Conservation (phyloP, 2,888 invertebrate genomes). For the Micoletzkya japonica region DNA sequence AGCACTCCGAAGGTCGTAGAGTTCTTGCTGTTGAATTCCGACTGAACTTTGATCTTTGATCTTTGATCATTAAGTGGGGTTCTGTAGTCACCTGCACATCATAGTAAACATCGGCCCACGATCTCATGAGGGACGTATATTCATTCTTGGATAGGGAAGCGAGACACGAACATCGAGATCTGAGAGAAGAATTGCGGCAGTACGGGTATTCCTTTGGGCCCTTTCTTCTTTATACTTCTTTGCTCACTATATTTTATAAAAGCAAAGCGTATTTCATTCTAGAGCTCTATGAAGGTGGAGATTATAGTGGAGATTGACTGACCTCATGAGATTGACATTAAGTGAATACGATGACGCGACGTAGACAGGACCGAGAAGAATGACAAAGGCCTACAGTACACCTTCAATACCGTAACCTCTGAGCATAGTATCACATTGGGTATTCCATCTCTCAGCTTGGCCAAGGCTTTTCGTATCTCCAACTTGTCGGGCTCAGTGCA, state of each 20-base stretch:
- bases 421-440: slow-evolving; percentile 43
- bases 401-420: too few species aligned
- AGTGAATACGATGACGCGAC: slow-evolving; percentile 54
- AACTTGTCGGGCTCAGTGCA: slow-evolving; percentile 51
- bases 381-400: slow-evolving; percentile 41
- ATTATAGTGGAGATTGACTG: not conserved
- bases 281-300: not conserved
- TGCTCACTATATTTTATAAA: not conserved
- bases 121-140: slow-evolving; percentile 45
- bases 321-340: slow-evolving; percentile 57
- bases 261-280: too few species aligned
- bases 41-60: not conserved
- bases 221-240: not conserved
- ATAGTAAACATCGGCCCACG: slow-evolving; percentile 49
- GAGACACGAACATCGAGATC: slow-evolving; percentile 52
- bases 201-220: not conserved
- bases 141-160: slow-evolving; percentile 44
- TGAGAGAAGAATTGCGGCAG: slow-evolving; percentile 27
- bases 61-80: not conserved
- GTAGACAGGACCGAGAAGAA: slow-evolving; percentile 59
- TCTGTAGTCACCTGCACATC: slow-evolving; percentile 39
- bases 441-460: slow-evolving; percentile 45
- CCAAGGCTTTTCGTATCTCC: slow-evolving; percentile 46
- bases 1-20: slow-evolving; percentile 53
- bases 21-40: slow-evolving; percentile 44